Conservation (phyloP, 2,113 vertebrate genomes). For the Mormyrus lacerda region DNA sequence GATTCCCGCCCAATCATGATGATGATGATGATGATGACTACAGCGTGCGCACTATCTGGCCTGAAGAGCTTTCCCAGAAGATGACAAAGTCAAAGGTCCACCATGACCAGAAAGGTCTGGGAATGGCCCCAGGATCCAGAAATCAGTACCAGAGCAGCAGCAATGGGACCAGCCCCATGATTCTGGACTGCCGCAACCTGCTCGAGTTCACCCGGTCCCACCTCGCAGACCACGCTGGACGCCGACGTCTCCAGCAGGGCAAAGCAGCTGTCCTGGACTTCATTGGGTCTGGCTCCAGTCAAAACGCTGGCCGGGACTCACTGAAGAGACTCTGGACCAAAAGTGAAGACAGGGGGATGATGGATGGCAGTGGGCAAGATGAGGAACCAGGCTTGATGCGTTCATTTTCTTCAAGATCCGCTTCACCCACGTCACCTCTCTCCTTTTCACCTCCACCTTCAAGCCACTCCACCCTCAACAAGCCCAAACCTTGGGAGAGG, state of each 20-base stretch:
- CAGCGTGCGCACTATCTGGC: conserved; percentile 71
- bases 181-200: conserved; percentile 70
- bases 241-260: conserved; percentile 63
- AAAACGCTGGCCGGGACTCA: conserved; percentile 51
- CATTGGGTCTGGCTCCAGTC: conserved; percentile 43
- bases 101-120: conserved; percentile 43
- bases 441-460: conserved; percentile 61
- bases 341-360: conserved; percentile 43
- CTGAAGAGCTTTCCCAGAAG: conserved; percentile 69
- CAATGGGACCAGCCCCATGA: conserved; percentile 47
- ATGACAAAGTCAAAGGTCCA: conserved; percentile 61
- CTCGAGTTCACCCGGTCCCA: conserved; percentile 56
- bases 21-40: conserved; percentile 64
- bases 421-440: conserved; percentile 50
- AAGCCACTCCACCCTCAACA: conserved; percentile 56
- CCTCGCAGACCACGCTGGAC: conserved; percentile 52
- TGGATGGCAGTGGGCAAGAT: conserved; percentile 37
- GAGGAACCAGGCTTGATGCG: conserved; percentile 43
- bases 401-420: conserved; percentile 49
- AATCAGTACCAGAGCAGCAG: conserved; percentile 40
- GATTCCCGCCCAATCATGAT: conserved; percentile 31
- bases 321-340: conserved; percentile 61
- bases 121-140: conserved; percentile 36
- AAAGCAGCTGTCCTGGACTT: conserved; percentile 69
- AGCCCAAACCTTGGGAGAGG: conserved; percentile 54